Percentiles rank a stretch among this genome's conserved stretches.
Evolutionary conservation across 2,888 invertebrate species (phyloP).

Genomic region (Clepsis dumicolana): DNA sequence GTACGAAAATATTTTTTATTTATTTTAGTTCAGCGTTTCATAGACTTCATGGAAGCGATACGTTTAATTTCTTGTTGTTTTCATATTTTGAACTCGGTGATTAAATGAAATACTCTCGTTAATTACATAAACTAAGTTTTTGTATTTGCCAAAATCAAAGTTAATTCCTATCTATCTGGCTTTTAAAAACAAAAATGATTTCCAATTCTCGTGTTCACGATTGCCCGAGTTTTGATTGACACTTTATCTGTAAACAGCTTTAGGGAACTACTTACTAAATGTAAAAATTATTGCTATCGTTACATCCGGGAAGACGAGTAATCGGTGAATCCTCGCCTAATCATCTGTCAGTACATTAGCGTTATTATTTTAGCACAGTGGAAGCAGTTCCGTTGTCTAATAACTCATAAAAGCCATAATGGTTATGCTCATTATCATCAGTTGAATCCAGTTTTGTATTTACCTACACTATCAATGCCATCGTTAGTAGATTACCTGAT

Average conservation of each 20-base stretch:
- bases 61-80: background rate
- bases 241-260: background rate
- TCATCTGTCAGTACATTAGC: constrained; percentile 9
- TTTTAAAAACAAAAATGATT: no score
- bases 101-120: no score
- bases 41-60: background rate
- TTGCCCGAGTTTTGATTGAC: background rate
- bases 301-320: constrained; percentile 6
- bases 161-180: no score
- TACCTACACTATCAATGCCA: background rate
- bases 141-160: no score
- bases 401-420: constrained; percentile 12
- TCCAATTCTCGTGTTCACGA: no score
- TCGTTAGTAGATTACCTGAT: background rate
- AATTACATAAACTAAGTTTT: no score
- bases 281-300: background rate
- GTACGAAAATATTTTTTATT: background rate
- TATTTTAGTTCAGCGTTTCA: background rate
- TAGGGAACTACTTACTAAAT: background rate
- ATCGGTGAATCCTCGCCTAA: constrained; percentile 17
- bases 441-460: background rate
- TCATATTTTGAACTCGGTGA: no score
- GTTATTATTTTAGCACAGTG: background rate
- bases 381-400: constrained; percentile 26
- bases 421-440: constrained; percentile 2